These are phyloP conservation scores for Diabrotica balteata DNA, from an alignment of 2,888 invertebrate genomes.

Conservation along the genomic window DNA sequence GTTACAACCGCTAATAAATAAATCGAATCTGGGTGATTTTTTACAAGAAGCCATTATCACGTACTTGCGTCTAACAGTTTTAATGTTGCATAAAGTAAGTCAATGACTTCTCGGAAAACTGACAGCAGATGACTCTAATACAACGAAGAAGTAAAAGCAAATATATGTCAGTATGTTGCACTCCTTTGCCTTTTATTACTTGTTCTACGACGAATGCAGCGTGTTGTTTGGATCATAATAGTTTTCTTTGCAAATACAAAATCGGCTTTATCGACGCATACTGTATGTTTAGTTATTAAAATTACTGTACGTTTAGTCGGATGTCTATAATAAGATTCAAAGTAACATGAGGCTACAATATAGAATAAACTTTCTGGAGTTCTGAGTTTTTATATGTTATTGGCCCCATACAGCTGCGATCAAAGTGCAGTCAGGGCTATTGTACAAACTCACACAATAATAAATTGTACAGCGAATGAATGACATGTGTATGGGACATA, in stretches of 20 bases:
- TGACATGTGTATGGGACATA: too few species aligned
- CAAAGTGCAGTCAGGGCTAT: too few species aligned
- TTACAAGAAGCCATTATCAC: conserved; percentile 27
- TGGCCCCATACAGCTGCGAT: too few species aligned
- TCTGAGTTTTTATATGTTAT: too few species aligned
- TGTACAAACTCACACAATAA: too few species aligned
- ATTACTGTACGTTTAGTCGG: too few species aligned
- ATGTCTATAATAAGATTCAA: too few species aligned
- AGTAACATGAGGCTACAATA: too few species aligned
- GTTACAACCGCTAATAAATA: conserved; percentile 11
- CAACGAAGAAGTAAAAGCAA: conserved; percentile 45
- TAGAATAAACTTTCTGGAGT: too few species aligned
- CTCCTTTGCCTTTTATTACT: conserved; percentile 42
- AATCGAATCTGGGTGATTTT: conserved; percentile 21
- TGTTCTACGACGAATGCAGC: not conserved
- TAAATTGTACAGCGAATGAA: too few species aligned
- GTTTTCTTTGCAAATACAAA: not conserved
- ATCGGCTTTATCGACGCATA: not conserved
- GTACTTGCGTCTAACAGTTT: conserved; percentile 20
- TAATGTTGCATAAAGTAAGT: conserved; percentile 48
- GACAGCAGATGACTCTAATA: conserved; percentile 34
- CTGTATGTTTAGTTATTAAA: too few species aligned
- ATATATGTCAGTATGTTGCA: conserved; percentile 57
- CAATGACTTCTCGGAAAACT: conserved; percentile 51
- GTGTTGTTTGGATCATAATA: conserved; percentile 14